phyloP scores from a whole-genome alignment of 2,888 invertebrate genomes.

The Monochamus alternatus region DNA sequence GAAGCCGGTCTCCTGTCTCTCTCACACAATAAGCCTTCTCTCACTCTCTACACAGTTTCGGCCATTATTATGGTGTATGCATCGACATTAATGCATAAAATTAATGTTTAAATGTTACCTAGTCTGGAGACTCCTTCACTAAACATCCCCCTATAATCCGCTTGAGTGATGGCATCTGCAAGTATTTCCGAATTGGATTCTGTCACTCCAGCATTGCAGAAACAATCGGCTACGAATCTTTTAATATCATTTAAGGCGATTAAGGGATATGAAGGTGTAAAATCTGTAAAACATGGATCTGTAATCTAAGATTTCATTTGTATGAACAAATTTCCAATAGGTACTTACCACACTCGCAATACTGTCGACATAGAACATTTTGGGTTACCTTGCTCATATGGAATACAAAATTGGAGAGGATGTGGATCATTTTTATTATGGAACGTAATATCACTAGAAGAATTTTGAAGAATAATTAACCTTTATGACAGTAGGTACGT shows the following conservation, averaged over 20 bases:
- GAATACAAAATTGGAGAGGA: not conserved
- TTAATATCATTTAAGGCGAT: constrained; percentile 63
- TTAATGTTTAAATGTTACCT: constrained; percentile 55
- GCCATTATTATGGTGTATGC: too few species aligned
- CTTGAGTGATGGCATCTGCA: constrained; percentile 80
- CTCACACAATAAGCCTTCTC: too few species aligned
- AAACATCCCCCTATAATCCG: constrained; percentile 81
- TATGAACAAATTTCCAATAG: not conserved
- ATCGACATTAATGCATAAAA: too few species aligned
- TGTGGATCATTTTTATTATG: not conserved
- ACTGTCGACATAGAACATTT: not conserved
- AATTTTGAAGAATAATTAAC: not conserved
- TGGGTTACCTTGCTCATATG: not conserved
- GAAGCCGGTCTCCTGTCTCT: too few species aligned
- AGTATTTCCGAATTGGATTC: constrained; percentile 76
- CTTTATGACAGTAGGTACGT: not conserved
- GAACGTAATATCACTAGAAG: not conserved
- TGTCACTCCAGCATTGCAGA: constrained; percentile 77
- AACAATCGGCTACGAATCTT: constrained; percentile 78
- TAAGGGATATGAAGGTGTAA: not conserved
- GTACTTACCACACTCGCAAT: constrained; percentile 2
- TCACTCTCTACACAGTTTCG: too few species aligned
- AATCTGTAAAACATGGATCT: not conserved
- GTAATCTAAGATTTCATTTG: not conserved
- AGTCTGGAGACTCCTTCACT: constrained; percentile 83